phyloP scores from a whole-genome alignment of 1,140 invertebrate species.

The Archegozetes longisetosus region DNA sequence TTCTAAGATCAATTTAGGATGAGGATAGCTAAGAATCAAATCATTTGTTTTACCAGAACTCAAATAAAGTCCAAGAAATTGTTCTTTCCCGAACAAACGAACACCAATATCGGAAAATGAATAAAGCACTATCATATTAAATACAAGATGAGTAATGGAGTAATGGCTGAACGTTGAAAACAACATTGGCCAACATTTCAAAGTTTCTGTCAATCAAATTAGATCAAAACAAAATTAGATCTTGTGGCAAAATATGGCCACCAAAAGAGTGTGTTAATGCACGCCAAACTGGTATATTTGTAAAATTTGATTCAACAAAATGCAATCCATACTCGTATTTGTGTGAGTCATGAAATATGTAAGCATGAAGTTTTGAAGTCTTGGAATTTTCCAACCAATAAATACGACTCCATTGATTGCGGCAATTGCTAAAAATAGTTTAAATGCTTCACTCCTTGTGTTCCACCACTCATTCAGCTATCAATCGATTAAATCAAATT shows the following conservation, averaged over 20 bases:
- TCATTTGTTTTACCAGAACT: conserved; percentile 40
- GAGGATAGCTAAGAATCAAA: not conserved
- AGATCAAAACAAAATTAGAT: conserved; percentile 14
- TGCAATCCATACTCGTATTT: conserved; percentile 42
- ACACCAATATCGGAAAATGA: conserved; percentile 49
- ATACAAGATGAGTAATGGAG: conserved; percentile 61
- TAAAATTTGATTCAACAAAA: conserved; percentile 20
- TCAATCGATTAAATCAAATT: not conserved
- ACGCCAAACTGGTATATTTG: too few relatives aligned
- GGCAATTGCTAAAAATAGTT: conserved; percentile 60
- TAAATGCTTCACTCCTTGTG: conserved; percentile 49
- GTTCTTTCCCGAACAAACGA: conserved; percentile 69
- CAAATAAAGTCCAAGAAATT: conserved; percentile 78
- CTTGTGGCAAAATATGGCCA: too few relatives aligned
- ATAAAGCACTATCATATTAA: conserved; percentile 91
- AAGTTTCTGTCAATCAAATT: conserved; percentile 20
- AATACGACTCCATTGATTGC: conserved; percentile 62
- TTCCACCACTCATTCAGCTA: conserved; percentile 55
- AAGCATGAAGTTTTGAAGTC: conserved; percentile 53
- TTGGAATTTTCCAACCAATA: conserved; percentile 58
- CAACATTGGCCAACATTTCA: conserved; percentile 52
- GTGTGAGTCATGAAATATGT: conserved; percentile 72
- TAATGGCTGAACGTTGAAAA: conserved; percentile 86
- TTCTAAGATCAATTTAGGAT: not conserved
- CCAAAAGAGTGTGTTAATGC: too few relatives aligned